Percentiles rank a stretch among this genome's conserved stretches.
Conservation (phyloP, 1,140 invertebrate genomes). For the Lepidurus apus region DNA sequence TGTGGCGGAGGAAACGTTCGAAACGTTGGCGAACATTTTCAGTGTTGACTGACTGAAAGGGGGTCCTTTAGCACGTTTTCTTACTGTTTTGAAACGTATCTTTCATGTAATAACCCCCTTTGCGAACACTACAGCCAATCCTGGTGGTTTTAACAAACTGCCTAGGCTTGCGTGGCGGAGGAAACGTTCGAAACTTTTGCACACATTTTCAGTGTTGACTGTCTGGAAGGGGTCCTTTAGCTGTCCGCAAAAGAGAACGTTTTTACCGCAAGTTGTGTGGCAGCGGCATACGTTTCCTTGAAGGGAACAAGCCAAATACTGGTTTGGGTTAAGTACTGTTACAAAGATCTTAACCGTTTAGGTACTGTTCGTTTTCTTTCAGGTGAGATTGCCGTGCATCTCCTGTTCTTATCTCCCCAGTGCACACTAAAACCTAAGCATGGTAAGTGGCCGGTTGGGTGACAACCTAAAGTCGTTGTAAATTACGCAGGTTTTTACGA, state of each 20-base stretch:
- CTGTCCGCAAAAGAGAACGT: not conserved
- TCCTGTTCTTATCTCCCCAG: conserved; percentile 19
- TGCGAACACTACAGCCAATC: too few species aligned
- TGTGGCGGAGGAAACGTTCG: not conserved
- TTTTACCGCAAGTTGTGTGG: conserved; percentile 1
- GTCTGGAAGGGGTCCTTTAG: not conserved
- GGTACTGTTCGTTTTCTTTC: conserved; percentile 1
- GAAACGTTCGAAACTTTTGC: not conserved
- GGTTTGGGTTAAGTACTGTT: conserved; percentile 7
- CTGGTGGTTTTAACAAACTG: too few species aligned
- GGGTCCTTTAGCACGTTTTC: too few species aligned
- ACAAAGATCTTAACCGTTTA: conserved; percentile 22
- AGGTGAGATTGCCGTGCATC: conserved; percentile 17
- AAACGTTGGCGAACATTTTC: not conserved
- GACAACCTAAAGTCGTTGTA: conserved; percentile 15
- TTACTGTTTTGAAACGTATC: too few species aligned
- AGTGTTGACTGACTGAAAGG: too few species aligned
- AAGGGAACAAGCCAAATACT: conserved; percentile 12
- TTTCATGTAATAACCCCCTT: too few species aligned
- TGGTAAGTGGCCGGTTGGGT: conserved; percentile 14
- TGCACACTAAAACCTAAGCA: not conserved
- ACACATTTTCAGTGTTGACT: not conserved
- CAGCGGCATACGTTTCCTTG: conserved; percentile 5
- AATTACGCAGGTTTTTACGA: conserved; percentile 22
- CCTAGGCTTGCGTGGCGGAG: too few species aligned